These are phyloP conservation scores for Buathra laborator DNA, from an alignment of 2,888 invertebrate species.

Conservation along the genomic window DNA sequence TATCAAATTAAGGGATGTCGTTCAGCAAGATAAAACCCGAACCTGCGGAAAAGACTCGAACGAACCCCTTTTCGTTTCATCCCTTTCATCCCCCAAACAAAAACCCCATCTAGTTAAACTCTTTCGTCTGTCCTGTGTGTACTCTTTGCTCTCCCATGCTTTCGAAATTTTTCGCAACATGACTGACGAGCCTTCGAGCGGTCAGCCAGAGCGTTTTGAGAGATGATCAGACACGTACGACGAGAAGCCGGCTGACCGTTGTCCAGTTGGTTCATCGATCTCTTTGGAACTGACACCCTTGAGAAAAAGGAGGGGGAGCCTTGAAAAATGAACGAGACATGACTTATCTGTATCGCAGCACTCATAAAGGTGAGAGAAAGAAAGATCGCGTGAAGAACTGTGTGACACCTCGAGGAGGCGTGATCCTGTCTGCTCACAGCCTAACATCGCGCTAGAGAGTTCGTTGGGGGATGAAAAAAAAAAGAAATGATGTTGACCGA, in stretches of 20 bases:
- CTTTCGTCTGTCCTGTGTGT: slow-evolving; percentile 27
- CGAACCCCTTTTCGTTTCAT: slow-evolving; percentile 29
- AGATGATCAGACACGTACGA: slow-evolving; percentile 76
- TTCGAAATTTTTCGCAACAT: slow-evolving; percentile 37
- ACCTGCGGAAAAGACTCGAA: slow-evolving; percentile 80
- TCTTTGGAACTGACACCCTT: neutral
- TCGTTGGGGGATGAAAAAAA: slow-evolving; percentile 27
- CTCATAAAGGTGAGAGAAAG: slow-evolving; percentile 6
- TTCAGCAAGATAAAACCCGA: slow-evolving; percentile 83
- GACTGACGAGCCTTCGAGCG: neutral
- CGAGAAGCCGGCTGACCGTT: slow-evolving; percentile 74
- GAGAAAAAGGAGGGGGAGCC: slow-evolving; percentile 42
- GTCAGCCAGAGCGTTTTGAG: slow-evolving; percentile 75
- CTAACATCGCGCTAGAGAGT: slow-evolving; percentile 20
- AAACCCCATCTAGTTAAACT: slow-evolving; percentile 16
- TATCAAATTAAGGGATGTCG: slow-evolving; percentile 85
- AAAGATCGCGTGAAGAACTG: slow-evolving; percentile 62
- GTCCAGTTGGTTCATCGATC: slow-evolving; percentile 62
- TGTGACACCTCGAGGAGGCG: slow-evolving; percentile 78
- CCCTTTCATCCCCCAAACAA: slow-evolving; percentile 64
- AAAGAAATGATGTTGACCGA: slow-evolving; percentile 39
- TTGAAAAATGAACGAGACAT: slow-evolving; percentile 82
- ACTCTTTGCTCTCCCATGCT: slow-evolving; percentile 12
- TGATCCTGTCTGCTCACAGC: slow-evolving; percentile 72
- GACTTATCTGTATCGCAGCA: slow-evolving; percentile 84